Base-by-base conservation (phyloP, 2,888 invertebrate species). In the Macaria liturata region DNA sequence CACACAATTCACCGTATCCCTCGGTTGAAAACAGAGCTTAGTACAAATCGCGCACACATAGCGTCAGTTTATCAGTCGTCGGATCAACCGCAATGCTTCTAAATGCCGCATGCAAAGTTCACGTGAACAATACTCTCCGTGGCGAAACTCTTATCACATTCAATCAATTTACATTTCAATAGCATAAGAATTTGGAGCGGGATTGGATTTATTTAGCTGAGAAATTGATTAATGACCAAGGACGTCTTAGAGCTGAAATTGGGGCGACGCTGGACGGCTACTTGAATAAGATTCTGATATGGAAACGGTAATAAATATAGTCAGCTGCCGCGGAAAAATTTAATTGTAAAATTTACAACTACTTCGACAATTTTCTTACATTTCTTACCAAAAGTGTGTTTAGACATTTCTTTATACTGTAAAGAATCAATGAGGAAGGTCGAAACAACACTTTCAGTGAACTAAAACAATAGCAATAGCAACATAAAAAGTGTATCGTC, bases 71-170 rank as follows among this genome's bases (percentile, higher is more conserved):
- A 84, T 87, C 86, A 73, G 69, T 68, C 69, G 69, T 72, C 75
- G 72, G 79, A 86, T 85, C 83, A 73, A 72, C 75, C 68, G 82
- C 83, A 84, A 84, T 76, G 84, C 81, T 81, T 82, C 80, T 80
- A 90, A 90, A 90, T 89, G 88, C 81, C 89, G 88, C 69, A 68
- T 70, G 69, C 70, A 88, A 90, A 90, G 90, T 90, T 90, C 90
- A 90, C 67, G 69, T 66, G 80, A 87, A 88, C 87, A 86, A 86
- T 86, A 71, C 68, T 51, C 56, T 58, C 58, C 49, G 74, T 83
- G 83, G 79, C 74, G 86, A 83, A 86, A 86, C 74, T 68, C 54
- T 65, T 67, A 64, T 68, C 61, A 62, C 62, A 62, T 64, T 62
- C 62, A 69, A 73, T 71, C 69, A 66, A 39, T 55, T 43, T 42